A percentile compares a stretch with the other conserved stretches of the same genome.
Conservation (phyloP, 2,888 invertebrate genomes). For the Eucera pruinosa region DNA sequence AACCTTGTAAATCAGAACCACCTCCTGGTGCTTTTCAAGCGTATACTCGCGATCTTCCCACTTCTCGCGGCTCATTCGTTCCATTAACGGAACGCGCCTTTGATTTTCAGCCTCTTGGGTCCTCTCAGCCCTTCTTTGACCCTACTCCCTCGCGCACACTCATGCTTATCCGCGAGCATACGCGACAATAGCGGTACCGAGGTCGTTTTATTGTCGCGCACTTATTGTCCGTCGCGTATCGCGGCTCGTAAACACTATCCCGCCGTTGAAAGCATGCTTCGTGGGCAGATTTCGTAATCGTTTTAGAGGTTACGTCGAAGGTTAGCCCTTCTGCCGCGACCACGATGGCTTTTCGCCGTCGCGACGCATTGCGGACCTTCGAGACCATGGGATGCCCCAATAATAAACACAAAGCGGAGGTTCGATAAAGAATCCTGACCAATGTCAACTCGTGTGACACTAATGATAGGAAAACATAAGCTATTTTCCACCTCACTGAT, state of each 20-base stretch:
- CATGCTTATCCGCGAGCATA: constrained; percentile 7
- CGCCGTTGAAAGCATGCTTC: constrained; percentile 49
- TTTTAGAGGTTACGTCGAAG: constrained; percentile 54
- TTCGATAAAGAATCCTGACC: background rate
- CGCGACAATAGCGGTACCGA: constrained; percentile 48
- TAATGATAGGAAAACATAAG: background rate
- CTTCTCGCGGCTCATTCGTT: constrained; percentile 30
- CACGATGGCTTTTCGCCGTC: constrained; percentile 10
- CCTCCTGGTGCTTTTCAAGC: background rate
- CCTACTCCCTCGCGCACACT: constrained; percentile 5
- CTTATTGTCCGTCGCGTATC: constrained; percentile 60
- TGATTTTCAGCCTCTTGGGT: constrained; percentile 41
- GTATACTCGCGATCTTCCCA: constrained; percentile 15
- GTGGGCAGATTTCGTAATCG: constrained; percentile 62
- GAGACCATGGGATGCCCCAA: background rate
- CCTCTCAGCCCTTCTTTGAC: constrained; percentile 15
- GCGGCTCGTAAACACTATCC: constrained; percentile 59
- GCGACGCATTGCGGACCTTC: constrained; percentile 60
- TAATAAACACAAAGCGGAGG: background rate
- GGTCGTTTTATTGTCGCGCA: constrained; percentile 58
- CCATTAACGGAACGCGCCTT: constrained; percentile 43
- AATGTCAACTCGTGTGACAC: background rate
- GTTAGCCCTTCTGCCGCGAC: constrained; percentile 34
- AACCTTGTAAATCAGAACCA: constrained; percentile 22
- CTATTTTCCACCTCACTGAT: too few relatives aligned